These are phyloP conservation scores for Bombus picipes DNA, from an alignment of 1,140 invertebrate genomes.

Conservation along the genomic window DNA sequence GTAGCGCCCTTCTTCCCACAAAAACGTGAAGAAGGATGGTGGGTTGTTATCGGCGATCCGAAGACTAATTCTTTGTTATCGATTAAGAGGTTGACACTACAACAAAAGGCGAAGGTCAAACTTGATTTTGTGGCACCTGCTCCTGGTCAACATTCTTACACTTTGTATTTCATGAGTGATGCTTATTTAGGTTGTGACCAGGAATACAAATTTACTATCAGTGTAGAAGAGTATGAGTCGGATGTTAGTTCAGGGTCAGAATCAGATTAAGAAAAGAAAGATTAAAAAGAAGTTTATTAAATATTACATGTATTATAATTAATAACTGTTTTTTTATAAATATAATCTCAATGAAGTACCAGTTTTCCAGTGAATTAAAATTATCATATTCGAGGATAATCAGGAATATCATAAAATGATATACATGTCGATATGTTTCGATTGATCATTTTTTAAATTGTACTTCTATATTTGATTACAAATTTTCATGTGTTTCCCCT, in stretches of 20 bases:
- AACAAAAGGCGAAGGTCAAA: constrained; percentile 96
- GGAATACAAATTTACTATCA: constrained; percentile 94
- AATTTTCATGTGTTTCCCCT: no score
- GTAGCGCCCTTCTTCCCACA: constrained; percentile 98
- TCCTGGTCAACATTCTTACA: constrained; percentile 94
- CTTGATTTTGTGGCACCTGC: constrained; percentile 97
- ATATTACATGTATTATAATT: neutral
- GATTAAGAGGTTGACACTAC: constrained; percentile 97
- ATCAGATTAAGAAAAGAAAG: constrained; percentile 72
- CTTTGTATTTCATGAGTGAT: constrained; percentile 99
- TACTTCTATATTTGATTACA: no score
- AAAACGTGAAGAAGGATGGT: constrained; percentile 99
- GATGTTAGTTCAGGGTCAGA: constrained; percentile 84
- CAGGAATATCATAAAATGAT: no score
- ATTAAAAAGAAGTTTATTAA: neutral
- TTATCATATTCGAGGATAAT: neutral
- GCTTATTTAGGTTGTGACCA: constrained; percentile 99
- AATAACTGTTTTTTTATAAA: neutral
- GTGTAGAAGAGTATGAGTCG: constrained; percentile 88
- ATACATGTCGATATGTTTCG: no score
- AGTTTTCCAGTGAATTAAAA: neutral
- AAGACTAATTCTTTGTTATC: constrained; percentile 96
- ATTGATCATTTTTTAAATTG: no score
- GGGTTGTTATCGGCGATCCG: constrained; percentile 99
- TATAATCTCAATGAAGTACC: neutral